Conservation (phyloP, 2,797 vertebrate species). For the Synanceia verrucosa region DNA sequence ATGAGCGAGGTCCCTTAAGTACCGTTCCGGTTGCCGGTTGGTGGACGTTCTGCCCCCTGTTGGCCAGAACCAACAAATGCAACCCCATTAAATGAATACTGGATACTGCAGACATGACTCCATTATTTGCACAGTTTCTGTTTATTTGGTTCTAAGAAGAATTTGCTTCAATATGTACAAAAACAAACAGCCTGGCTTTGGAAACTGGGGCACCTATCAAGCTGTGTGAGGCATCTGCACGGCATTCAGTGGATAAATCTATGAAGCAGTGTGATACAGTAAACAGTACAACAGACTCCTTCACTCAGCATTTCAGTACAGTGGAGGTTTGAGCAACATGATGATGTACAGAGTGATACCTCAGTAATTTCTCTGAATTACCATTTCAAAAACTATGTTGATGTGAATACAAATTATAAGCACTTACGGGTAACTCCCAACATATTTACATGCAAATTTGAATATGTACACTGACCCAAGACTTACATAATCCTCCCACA, state of each 20-base stretch:
- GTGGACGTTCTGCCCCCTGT: not conserved
- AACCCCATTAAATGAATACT: not conserved
- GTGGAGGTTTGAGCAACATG: constrained; percentile 18
- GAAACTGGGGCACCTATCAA: constrained; percentile 52
- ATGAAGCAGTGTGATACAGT: constrained; percentile 50
- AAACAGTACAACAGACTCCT: constrained; percentile 55
- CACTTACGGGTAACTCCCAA: constrained; percentile 39
- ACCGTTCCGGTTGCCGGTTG: accelerated
- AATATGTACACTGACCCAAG: constrained; percentile 44
- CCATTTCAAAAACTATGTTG: constrained; percentile 12
- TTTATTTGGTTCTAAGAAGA: constrained; percentile 80
- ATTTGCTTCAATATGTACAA: constrained; percentile 71
- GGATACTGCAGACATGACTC: not conserved
- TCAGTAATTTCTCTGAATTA: constrained; percentile 23
- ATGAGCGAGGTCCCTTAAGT: not conserved
- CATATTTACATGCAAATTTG: constrained; percentile 67
- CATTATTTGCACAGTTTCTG: constrained; percentile 19
- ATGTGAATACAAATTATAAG: constrained; percentile 44
- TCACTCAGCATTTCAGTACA: constrained; percentile 36
- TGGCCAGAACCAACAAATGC: not conserved
- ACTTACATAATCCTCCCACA: constrained; percentile 22
- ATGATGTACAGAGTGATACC: constrained; percentile 18
- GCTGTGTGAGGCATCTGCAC: constrained; percentile 48
- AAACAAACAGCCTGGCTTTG: constrained; percentile 61
- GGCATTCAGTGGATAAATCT: constrained; percentile 45